phyloP scores from a whole-genome alignment of 2,888 invertebrate genomes.

The Oxytorus armatus region DNA sequence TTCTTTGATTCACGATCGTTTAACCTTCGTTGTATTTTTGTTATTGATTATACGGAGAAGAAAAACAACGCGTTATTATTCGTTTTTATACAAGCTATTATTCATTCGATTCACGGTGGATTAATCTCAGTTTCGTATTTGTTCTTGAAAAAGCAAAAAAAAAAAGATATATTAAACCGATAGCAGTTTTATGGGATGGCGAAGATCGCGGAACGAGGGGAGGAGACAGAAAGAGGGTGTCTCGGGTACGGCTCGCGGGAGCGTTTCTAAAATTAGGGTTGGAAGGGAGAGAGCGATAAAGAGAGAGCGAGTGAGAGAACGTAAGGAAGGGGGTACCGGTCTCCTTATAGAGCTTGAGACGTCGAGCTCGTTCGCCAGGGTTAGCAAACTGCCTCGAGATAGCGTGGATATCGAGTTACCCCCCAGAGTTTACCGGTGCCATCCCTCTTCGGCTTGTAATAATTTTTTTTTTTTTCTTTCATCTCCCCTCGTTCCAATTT shows the following conservation, averaged over 20 bases:
- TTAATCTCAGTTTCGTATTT: too few relatives aligned
- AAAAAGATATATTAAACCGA: slow-evolving; percentile 30
- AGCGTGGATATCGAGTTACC: slow-evolving; percentile 72
- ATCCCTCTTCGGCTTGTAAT: slow-evolving; percentile 48
- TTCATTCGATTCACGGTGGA: slow-evolving; percentile 2
- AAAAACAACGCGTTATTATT: background rate
- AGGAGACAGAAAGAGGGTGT: slow-evolving; percentile 65
- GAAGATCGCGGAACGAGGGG: slow-evolving; percentile 59
- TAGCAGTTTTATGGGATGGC: slow-evolving; percentile 26
- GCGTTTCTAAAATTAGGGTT: slow-evolving; percentile 82
- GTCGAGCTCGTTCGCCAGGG: slow-evolving; percentile 79
- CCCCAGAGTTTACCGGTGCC: slow-evolving; percentile 61
- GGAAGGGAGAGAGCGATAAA: slow-evolving; percentile 74
- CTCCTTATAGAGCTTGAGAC: slow-evolving; percentile 73
- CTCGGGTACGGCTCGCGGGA: slow-evolving; percentile 65
- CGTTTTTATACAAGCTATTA: too few relatives aligned
- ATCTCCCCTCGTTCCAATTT: slow-evolving; percentile 17
- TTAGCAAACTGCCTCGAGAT: slow-evolving; percentile 76
- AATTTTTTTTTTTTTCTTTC: slow-evolving; percentile 14
- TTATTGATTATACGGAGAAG: too few relatives aligned
- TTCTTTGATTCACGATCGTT: too few relatives aligned
- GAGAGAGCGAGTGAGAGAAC: slow-evolving; percentile 67
- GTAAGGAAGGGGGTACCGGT: slow-evolving; percentile 62
- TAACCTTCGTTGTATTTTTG: too few relatives aligned
- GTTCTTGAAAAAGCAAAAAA: slow-evolving; percentile 13